Evolutionary conservation across 2,888 invertebrate genomes (phyloP), one percentile per base, ranked within the genome.

Genomic region (Podotricha telesiphe): DNA sequence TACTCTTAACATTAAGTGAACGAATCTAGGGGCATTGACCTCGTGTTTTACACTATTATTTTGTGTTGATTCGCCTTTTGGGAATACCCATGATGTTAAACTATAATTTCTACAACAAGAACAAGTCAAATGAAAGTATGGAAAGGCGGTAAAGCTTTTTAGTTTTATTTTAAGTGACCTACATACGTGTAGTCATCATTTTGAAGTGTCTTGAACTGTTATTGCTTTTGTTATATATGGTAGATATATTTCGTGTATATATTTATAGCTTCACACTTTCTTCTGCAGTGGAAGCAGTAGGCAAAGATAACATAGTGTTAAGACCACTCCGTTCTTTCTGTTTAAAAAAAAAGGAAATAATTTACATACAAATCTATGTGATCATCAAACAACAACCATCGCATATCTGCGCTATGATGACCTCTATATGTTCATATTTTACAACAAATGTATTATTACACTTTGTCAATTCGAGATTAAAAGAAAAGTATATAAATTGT

Each of bases 11-110:
- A 68, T 62, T 72, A 67, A 73, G 65, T 59, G 65, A 73, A 58
- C 55, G 40, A 71, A 61, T 61, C 51, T 45, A 55, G 15, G 47
- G 68, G 34, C 86, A 77, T 80, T 79, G 87, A 88, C 84, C 86
- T 85, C 80, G 65, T 73, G 70, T 76, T 74, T 74, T 76, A 75
- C 78, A 78, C 80, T 70, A 79, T 74, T 51, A 73, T 77, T 85
- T 88, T 88, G 88, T 87, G 82, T 74, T 67, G 68, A 75, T 64
- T 70, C 69, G 69, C 68, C 73, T 80, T 85, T 83, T 79, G 87
- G 88, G 78, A 87, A 83, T 84, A 77, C 88, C 88, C 78, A 77
- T 78, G 79, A 79, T 77, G 77, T 76, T 80, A 67, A 72, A 71
- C 68, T 74, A 75, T 75, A 73, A 74, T 73, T 75, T 75, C 72